These are phyloP conservation scores for Epinephelus cyanopodus DNA, from an alignment of 2,113 vertebrate species.

Conservation along the genomic window DNA sequence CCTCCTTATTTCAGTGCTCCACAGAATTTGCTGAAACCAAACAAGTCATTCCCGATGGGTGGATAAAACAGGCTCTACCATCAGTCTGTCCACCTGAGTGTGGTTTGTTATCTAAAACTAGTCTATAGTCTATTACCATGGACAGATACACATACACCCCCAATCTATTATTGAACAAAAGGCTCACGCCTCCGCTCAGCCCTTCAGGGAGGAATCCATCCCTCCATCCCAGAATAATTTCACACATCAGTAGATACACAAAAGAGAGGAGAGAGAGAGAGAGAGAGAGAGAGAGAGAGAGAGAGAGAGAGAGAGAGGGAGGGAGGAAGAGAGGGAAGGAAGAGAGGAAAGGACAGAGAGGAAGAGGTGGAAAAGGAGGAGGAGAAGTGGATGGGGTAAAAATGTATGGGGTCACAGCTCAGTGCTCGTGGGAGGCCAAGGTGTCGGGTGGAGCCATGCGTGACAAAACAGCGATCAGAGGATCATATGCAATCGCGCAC, in stretches of 20 bases:
- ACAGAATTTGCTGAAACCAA: constrained; percentile 57
- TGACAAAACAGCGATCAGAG: constrained; percentile 78
- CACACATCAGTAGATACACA: constrained; percentile 85
- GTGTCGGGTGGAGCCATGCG: constrained; percentile 69
- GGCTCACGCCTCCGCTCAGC: constrained; percentile 81
- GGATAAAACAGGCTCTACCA: constrained; percentile 58
- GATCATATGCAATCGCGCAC: constrained; percentile 60
- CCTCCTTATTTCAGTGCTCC: constrained; percentile 24
- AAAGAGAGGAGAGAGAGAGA: constrained; percentile 64
- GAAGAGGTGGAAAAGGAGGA: constrained; percentile 9
- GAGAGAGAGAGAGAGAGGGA: constrained; percentile 21
- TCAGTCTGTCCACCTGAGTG: constrained; percentile 75
- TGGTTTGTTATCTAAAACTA: constrained; percentile 81
- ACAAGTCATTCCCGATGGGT: constrained; percentile 56
- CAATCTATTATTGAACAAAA: constrained; percentile 85
- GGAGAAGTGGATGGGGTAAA: constrained; percentile 48
- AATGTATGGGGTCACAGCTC: constrained; percentile 76
- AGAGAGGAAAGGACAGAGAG: constrained; percentile 50
- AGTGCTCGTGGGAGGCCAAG: constrained; percentile 70
- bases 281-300: constrained; percentile 44
- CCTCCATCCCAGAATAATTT: constrained; percentile 87
- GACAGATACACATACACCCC: constrained; percentile 82
- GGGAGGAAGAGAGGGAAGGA: constrained; percentile 28
- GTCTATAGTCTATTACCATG: constrained; percentile 83
- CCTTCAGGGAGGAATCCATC: constrained; percentile 85